These are phyloP conservation scores for Baronia brevicornis DNA, from an alignment of 2,888 invertebrate genomes.

Conservation along the genomic window DNA sequence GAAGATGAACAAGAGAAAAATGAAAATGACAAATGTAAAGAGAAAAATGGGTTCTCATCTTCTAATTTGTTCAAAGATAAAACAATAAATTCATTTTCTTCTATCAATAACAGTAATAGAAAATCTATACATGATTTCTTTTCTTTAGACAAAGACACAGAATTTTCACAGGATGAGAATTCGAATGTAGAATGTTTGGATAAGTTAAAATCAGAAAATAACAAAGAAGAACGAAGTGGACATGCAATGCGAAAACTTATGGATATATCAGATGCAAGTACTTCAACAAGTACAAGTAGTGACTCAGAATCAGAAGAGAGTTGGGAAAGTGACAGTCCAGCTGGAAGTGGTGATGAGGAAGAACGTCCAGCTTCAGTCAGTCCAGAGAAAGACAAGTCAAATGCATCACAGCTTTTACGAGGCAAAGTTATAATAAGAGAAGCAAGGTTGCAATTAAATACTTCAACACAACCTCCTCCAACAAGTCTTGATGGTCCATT, in stretches of 20 bases:
- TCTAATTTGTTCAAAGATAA: conserved; percentile 65
- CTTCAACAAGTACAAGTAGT: conserved; percentile 61
- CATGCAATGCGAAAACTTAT: conserved; percentile 66
- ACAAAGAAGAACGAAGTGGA: conserved; percentile 59
- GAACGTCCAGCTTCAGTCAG: conserved; percentile 55
- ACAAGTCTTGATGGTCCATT: conserved; percentile 80
- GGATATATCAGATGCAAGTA: conserved; percentile 70
- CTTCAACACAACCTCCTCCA: conserved; percentile 49
- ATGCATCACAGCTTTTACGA: conserved; percentile 69
- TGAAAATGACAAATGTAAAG: conserved; percentile 47
- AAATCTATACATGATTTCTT: conserved; percentile 55
- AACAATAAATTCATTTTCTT: conserved; percentile 57
- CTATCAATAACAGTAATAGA: conserved; percentile 39
- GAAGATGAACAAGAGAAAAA: conserved; percentile 47
- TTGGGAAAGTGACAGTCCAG: conserved; percentile 60
- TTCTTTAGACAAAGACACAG: conserved; percentile 58
- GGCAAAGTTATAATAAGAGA: conserved; percentile 82
- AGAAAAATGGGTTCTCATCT: conserved; percentile 42
- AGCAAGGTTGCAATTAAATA: conserved; percentile 78
- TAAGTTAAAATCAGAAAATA: conserved; percentile 44
- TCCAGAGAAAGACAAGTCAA: conserved; percentile 61
- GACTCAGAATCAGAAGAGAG: conserved; percentile 64
- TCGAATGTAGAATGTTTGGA: conserved; percentile 51
- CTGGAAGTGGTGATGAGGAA: conserved; percentile 55
- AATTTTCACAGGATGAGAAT: conserved; percentile 56